Conservation (phyloP, 1,140 invertebrate species). For the Drosophila subobscura region DNA sequence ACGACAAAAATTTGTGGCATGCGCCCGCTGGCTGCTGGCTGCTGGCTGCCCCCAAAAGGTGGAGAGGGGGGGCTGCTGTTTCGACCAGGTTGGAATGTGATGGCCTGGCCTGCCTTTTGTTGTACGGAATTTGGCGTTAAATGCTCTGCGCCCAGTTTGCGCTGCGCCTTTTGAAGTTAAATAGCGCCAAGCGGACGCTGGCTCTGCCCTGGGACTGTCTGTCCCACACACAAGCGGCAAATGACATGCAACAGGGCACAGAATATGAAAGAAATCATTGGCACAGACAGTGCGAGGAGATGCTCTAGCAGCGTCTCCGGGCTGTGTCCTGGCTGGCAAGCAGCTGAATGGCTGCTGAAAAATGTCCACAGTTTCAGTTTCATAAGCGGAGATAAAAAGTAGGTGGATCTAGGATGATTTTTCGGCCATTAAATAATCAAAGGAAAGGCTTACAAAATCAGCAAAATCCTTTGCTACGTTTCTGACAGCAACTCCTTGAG, state of each 20-base stretch:
- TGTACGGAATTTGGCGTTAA: constrained; percentile 73
- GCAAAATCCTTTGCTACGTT: too few species aligned
- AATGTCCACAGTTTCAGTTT: too few species aligned
- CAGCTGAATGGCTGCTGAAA: too few species aligned
- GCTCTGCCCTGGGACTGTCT: constrained; percentile 3
- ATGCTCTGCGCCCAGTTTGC: constrained; percentile 79
- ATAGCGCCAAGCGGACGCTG: constrained; percentile 54
- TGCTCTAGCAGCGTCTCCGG: too few species aligned
- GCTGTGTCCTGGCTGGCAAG: too few species aligned
- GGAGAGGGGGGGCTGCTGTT: not conserved
- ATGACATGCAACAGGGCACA: constrained; percentile 61
- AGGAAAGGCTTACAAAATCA: too few species aligned
- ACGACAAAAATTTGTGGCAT: constrained; percentile 65
- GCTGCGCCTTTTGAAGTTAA: constrained; percentile 70
- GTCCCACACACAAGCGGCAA: constrained; percentile 15
- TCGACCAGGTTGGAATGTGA: not conserved
- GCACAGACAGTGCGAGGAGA: constrained; percentile 8
- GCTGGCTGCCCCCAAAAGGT: constrained; percentile 16
- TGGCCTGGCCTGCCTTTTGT: constrained; percentile 54
- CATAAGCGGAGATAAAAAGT: too few species aligned
- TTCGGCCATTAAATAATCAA: too few species aligned
- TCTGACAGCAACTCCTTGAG: too few species aligned
- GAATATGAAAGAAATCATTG: constrained; percentile 15
- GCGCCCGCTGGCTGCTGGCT: constrained; percentile 29
- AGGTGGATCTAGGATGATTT: too few species aligned